Conservation (phyloP, 2,113 vertebrate species). For the Neoarius graeffei region DNA sequence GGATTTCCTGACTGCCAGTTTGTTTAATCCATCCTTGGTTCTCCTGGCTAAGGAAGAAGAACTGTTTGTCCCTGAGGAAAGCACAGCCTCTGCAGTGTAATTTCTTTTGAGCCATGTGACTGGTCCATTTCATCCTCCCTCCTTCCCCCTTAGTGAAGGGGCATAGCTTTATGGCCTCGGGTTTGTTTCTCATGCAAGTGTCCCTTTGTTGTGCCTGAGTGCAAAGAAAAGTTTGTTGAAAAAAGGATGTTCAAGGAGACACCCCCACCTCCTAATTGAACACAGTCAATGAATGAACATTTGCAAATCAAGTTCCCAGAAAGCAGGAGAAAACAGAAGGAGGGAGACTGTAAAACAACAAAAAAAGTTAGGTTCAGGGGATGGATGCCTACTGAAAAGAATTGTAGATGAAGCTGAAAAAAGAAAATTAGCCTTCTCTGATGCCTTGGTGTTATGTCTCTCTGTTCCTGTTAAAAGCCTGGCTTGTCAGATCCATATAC, state of each 20-base stretch:
- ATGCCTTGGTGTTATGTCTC: not conserved
- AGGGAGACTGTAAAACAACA: constrained; percentile 68
- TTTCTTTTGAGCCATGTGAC: constrained; percentile 65
- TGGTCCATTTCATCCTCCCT: constrained; percentile 58
- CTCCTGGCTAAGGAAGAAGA: constrained; percentile 38
- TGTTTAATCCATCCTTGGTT: constrained; percentile 46
- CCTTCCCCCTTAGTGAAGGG: constrained; percentile 60
- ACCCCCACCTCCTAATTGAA: constrained; percentile 62
- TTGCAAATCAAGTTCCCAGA: constrained; percentile 76
- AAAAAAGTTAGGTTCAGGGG: constrained; percentile 48
- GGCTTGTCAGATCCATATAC: not conserved
- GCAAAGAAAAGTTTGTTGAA: constrained; percentile 63
- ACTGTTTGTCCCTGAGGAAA: constrained; percentile 44
- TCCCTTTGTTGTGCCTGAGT: constrained; percentile 62
- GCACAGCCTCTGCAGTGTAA: constrained; percentile 56
- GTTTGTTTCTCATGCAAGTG: constrained; percentile 71
- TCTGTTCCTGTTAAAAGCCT: not conserved
- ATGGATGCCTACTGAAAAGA: constrained; percentile 49
- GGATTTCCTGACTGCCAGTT: constrained; percentile 48
- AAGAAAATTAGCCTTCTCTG: constrained; percentile 42
- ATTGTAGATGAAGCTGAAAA: constrained; percentile 65
- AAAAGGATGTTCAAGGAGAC: constrained; percentile 51
- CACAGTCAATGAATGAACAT: constrained; percentile 68
- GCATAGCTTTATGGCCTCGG: constrained; percentile 59
- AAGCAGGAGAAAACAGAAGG: constrained; percentile 55